Conservation (phyloP, 92 coral and sea anemone species). For the Diadumene lineata region DNA sequence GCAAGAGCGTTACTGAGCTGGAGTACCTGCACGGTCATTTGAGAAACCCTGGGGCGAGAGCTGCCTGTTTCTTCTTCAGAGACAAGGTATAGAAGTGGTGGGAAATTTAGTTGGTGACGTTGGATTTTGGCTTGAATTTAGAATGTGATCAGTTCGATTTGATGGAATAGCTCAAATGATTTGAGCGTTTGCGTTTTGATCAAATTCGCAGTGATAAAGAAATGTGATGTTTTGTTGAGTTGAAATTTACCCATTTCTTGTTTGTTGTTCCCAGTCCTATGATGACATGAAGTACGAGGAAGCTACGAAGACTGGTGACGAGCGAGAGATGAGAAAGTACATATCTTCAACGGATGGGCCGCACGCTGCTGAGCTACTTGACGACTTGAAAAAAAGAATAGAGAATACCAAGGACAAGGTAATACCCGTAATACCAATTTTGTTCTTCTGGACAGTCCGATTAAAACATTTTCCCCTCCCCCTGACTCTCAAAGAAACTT, state of each 20-base stretch:
- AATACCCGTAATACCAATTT: background rate
- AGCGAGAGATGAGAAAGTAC: conserved; percentile 80
- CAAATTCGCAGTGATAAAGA: too few species aligned
- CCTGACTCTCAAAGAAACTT: too few species aligned
- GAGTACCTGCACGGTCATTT: conserved; percentile 92
- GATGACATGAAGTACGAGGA: conserved; percentile 74
- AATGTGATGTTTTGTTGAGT: too few species aligned
- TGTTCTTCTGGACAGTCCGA: too few species aligned
- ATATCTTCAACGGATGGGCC: conserved; percentile 85
- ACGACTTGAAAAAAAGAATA: conserved; percentile 69
- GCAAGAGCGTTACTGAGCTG: conserved; percentile 80
- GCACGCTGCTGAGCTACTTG: conserved; percentile 65
- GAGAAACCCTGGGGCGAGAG: conserved; percentile 78
- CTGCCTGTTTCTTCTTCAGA: conserved; percentile 94
- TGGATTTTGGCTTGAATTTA: too few species aligned
- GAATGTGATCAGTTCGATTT: too few species aligned
- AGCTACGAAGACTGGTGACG: conserved; percentile 64
- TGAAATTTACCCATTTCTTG: too few species aligned
- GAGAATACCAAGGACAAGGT: conserved; percentile 72
- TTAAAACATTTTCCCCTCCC: too few species aligned
- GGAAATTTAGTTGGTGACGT: too few species aligned
- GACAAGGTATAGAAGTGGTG: conserved; percentile 71
- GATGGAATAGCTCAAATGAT: too few species aligned
- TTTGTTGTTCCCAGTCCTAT: too few species aligned
- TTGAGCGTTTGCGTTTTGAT: too few species aligned